A percentile compares a stretch with the other conserved stretches of the same genome.
These are phyloP conservation scores for Benitochromis conjunctus DNA, from an alignment of 2,113 vertebrate species.

Conservation along the genomic window DNA sequence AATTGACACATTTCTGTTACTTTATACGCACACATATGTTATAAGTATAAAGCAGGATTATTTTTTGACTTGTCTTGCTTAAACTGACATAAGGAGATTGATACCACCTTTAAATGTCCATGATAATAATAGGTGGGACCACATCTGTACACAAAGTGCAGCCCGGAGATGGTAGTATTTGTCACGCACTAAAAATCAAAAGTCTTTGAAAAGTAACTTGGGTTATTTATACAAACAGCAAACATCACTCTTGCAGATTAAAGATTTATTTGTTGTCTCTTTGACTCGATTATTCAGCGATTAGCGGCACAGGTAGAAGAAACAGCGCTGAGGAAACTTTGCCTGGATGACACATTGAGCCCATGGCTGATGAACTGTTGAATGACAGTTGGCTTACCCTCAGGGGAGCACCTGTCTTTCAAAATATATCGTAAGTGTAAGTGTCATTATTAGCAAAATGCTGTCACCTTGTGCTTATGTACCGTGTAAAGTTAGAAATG, in stretches of 20 bases:
- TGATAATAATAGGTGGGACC: neutral
- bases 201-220: neutral
- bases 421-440: slow-evolving; percentile 65
- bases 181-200: neutral
- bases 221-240: neutral
- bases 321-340: slow-evolving; percentile 76
- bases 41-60: neutral
- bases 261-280: slow-evolving; percentile 1
- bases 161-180: neutral
- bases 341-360: slow-evolving; percentile 75
- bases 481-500: slow-evolving; percentile 65
- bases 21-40: neutral
- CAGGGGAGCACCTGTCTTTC: slow-evolving; percentile 74
- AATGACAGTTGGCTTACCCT: slow-evolving; percentile 71
- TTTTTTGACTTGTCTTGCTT: neutral
- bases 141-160: neutral
- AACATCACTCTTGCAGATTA: neutral
- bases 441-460: slow-evolving; percentile 76
- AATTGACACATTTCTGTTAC: neutral
- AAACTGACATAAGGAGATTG: neutral
- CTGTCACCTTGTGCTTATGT: slow-evolving; percentile 69
- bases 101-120: neutral
- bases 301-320: slow-evolving; percentile 75
- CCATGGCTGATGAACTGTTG: slow-evolving; percentile 77
- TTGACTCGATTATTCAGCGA: slow-evolving; percentile 45